Percentiles rank a stretch among this genome's conserved stretches.
Evolutionary conservation across 92 coral and sea anemone species (phyloP).

Genomic region (Porites cylindrica): DNA sequence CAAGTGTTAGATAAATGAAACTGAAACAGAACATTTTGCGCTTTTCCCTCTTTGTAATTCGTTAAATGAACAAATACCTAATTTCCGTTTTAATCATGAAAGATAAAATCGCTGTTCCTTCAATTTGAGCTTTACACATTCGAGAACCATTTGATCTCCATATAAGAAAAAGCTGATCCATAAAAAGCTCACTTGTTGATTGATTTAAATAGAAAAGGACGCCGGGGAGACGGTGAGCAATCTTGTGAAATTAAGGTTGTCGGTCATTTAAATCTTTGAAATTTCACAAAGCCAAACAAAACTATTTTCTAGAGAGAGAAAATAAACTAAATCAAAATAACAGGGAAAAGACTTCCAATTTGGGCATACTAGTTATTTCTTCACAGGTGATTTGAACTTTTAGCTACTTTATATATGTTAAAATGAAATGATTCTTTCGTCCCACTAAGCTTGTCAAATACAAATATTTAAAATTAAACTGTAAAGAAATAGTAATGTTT

Average conservation of each 20-base stretch:
- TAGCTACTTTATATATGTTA: not conserved
- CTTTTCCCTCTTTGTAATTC: not conserved
- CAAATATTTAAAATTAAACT: slow-evolving; percentile 19
- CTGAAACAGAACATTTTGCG: no score
- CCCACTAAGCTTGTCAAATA: not conserved
- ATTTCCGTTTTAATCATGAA: not conserved
- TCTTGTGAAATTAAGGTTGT: not conserved
- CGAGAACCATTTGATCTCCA: not conserved
- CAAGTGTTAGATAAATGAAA: not conserved
- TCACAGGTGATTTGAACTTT: no score
- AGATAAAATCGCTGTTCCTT: not conserved
- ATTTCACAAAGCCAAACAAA: not conserved
- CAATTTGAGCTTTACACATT: not conserved
- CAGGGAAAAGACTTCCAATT: no score
- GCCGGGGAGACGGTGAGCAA: no score
- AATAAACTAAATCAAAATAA: no score
- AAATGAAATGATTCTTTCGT: not conserved
- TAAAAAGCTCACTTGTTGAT: not conserved
- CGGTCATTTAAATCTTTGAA: not conserved
- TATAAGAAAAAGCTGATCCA: not conserved
- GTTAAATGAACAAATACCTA: not conserved
- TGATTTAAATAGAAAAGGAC: not conserved
- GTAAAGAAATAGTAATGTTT: not conserved
- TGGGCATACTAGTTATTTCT: no score
- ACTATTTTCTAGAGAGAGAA: no score